Conservation (phyloP, 2,113 vertebrate genomes). For the Plotosus lineatus region DNA sequence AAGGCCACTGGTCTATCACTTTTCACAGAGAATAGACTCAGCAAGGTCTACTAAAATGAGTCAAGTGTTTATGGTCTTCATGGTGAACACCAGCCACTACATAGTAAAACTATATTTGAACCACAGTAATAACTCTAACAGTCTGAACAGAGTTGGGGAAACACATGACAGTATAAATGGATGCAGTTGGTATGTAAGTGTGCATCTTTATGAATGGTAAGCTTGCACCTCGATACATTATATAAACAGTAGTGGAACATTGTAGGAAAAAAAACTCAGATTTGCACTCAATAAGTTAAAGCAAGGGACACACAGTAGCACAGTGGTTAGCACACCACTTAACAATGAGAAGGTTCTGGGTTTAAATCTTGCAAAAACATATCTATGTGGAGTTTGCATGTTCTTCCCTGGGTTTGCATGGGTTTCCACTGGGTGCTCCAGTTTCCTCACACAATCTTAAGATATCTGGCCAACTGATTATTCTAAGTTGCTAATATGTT, state of each 20-base stretch:
- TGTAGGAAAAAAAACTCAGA: background rate
- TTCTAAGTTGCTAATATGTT: too few species aligned
- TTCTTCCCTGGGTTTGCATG: too few species aligned
- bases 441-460: too few species aligned
- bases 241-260: conserved; percentile 25
- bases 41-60: conserved; percentile 36
- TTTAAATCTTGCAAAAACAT: too few species aligned
- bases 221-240: conserved; percentile 38
- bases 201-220: background rate
- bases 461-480: too few species aligned
- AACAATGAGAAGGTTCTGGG: too few species aligned
- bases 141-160: background rate
- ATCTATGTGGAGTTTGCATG: too few species aligned
- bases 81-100: background rate
- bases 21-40: background rate
- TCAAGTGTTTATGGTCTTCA: conserved; percentile 23
- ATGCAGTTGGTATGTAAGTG: background rate
- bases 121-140: background rate
- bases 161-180: background rate
- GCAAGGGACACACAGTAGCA: too few species aligned
- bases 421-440: too few species aligned
- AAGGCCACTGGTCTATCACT: background rate
- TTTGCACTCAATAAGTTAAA: conserved; percentile 20
- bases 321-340: too few species aligned
- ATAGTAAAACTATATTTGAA: background rate